Evolutionary conservation across 1,140 invertebrate species (phyloP), one percentile per base, ranked within the genome.

Genomic region (Harlomillsia oculata): DNA sequence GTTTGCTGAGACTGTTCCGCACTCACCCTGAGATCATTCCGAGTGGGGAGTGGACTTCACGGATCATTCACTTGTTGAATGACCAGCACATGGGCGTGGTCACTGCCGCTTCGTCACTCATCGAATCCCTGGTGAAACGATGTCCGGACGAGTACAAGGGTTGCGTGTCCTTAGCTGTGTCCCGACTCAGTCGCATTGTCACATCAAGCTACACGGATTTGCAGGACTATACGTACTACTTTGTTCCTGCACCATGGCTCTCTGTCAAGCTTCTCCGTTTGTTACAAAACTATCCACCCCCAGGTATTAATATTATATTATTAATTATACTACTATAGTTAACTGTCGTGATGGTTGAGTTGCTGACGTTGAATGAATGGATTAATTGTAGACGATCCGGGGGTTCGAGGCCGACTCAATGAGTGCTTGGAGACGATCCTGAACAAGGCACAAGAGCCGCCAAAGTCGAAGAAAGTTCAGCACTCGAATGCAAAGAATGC

Each of bases 401-500:
- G 93, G 16, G 90, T 97, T 1, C 78, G 90, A 55, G 93, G 92
- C 3, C 80, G 95, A 53, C 75, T 99, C 34, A 95, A 95, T 68
- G 97, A 99, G 77, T 99, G 96, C 69, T 75, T 99, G 67, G 97
- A 99, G 75, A 97, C 94, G n/a, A 99, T 99, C 69, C 78, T 99
- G 62, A 99, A 99, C 71, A 99, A 99, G 78, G 96, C 95, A 21
- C 94, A 98, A 73, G 97, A 99, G 71, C 93, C 96, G 51, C 95
- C 95, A 29, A 99, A 99, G 72, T 99, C 96, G 23, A 99, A 99
- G 75, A 99, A 99, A 76, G 94, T 99, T 43, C 97, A 99, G 77
- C 97, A 99, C 75, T 97, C 95, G 25, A 99, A 99, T 78, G 96
- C 97, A 32, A 99, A 99, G 74, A 99, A 99, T 78, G 95, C 97